Evolutionary conservation across 2,888 invertebrate species (phyloP).

Genomic region (Ichneumoninae sp.): DNA sequence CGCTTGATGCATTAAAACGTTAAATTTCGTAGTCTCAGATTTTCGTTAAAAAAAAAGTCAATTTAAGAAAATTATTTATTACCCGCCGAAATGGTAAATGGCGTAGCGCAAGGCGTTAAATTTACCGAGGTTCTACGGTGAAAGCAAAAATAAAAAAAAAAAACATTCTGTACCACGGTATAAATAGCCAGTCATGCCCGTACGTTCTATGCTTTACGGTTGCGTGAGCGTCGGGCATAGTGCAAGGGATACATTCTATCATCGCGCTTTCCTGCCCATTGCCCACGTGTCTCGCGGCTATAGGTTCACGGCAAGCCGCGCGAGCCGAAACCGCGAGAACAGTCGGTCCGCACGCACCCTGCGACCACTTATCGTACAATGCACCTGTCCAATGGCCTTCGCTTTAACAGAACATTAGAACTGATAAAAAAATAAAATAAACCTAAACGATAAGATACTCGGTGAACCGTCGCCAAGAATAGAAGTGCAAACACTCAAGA

Average conservation of each 20-base stretch:
- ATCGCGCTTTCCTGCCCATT: constrained; percentile 31
- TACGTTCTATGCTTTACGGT: constrained; percentile 28
- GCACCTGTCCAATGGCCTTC: constrained; percentile 31
- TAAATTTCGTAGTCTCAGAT: too few species aligned
- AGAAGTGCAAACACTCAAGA: not conserved
- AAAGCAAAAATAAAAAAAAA: too few species aligned
- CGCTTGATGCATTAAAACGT: too few species aligned
- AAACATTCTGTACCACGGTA: not conserved
- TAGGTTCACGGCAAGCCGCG: constrained; percentile 38
- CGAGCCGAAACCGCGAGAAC: constrained; percentile 38
- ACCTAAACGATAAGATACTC: constrained; percentile 19
- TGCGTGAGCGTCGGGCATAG: constrained; percentile 54
- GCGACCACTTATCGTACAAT: constrained; percentile 52
- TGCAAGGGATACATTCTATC: constrained; percentile 38
- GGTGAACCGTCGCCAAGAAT: not conserved
- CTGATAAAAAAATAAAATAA: constrained; percentile 2
- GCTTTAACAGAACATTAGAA: constrained; percentile 35
- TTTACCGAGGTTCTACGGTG: too few species aligned
- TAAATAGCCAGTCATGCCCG: constrained; percentile 6
- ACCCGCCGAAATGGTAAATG: too few species aligned
- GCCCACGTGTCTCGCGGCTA: constrained; percentile 56
- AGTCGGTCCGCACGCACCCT: constrained; percentile 38
- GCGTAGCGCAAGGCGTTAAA: too few species aligned
- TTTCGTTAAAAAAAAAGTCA: too few species aligned
- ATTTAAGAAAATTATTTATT: too few species aligned